A percentile compares a stretch with the other conserved stretches of the same genome.
Conservation (phyloP, 2,888 invertebrate species). For the Aspidapion aeneum region DNA sequence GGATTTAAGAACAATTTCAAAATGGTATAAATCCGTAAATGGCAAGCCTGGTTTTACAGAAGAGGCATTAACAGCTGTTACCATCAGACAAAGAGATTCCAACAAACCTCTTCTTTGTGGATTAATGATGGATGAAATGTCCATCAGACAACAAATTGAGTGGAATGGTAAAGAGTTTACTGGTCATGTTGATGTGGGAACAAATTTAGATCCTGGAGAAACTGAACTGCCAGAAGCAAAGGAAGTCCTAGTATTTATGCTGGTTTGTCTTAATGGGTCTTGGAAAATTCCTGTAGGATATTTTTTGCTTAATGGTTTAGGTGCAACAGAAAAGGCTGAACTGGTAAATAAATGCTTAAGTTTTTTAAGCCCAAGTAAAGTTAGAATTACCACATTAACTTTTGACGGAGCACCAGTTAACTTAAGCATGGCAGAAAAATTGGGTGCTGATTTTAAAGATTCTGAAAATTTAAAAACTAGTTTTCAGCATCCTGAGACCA, state of each 20-base stretch:
- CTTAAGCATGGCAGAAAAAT: background rate
- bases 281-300: background rate
- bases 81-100: too few species aligned
- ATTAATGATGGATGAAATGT: too few species aligned
- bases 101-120: too few species aligned
- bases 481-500: background rate
- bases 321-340: background rate
- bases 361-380: background rate
- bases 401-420: background rate
- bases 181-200: background rate
- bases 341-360: background rate
- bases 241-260: background rate
- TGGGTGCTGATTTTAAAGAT: background rate
- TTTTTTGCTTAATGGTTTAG: background rate
- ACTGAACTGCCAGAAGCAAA: background rate
- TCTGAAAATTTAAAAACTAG: background rate
- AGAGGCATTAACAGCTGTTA: too few species aligned
- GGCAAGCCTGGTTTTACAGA: too few species aligned
- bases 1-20: constrained; percentile 4
- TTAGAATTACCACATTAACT: background rate
- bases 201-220: too few species aligned
- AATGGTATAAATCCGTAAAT: too few species aligned
- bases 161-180: too few species aligned
- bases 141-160: too few species aligned
- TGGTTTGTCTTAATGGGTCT: background rate